phyloP scores from a whole-genome alignment of 2,888 invertebrate genomes.

The Cephus rjabovi region DNA sequence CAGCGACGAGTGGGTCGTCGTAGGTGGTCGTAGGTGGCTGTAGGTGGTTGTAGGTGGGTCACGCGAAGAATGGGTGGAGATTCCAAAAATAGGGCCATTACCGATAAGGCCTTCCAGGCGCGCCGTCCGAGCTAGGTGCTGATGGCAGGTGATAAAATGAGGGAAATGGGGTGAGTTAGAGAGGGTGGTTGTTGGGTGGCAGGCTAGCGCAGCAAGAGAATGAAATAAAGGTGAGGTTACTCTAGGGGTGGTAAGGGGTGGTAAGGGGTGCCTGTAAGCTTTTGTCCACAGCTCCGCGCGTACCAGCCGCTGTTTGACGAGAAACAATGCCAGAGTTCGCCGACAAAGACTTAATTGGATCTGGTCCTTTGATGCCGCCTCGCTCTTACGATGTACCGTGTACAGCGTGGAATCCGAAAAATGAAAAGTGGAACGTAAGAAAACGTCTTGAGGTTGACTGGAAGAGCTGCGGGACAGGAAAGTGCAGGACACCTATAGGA shows the following conservation, averaged over 20 bases:
- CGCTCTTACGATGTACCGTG: background rate
- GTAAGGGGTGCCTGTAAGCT: conserved; percentile 22
- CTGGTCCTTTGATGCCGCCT: background rate
- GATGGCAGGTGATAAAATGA: conserved; percentile 65
- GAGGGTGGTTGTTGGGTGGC: conserved; percentile 22
- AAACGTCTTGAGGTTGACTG: too few species aligned
- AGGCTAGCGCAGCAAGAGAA: conserved; percentile 20
- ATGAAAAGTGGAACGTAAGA: too few species aligned
- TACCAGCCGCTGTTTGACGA: conserved; percentile 27
- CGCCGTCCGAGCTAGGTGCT: conserved; percentile 44
- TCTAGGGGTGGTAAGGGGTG: conserved; percentile 33
- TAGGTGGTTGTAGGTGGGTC: conserved; percentile 46
- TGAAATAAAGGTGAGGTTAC: conserved; percentile 51
- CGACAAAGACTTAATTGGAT: background rate
- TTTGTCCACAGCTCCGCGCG: conserved; percentile 28
- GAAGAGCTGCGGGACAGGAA: background rate
- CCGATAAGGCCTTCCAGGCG: conserved; percentile 60
- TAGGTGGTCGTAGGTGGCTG: conserved; percentile 20
- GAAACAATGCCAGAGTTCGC: conserved; percentile 5
- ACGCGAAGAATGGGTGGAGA: conserved; percentile 65
- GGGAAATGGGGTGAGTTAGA: conserved; percentile 56
- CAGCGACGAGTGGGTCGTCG: background rate
- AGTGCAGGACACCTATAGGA: background rate
- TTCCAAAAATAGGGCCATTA: conserved; percentile 66
- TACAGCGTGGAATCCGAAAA: too few species aligned